Conservation (phyloP, 2,888 invertebrate species). For the Leptura quadrifasciata region DNA sequence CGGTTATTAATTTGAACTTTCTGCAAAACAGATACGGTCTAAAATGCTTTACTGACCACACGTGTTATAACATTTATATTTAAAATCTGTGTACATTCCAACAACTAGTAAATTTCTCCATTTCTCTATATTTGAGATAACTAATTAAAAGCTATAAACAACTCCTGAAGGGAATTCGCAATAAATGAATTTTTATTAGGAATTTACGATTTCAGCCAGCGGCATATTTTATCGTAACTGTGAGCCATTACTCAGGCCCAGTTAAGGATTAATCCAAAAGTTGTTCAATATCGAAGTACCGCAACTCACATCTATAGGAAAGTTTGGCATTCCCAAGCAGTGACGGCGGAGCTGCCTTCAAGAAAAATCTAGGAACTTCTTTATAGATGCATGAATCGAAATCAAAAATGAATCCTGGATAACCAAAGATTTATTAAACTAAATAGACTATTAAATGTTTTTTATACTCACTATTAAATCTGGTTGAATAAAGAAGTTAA, state of each 20-base stretch:
- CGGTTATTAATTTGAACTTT: too few species aligned
- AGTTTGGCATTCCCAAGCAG: conserved; percentile 17
- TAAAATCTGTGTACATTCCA: neutral
- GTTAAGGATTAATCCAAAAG: conserved; percentile 32
- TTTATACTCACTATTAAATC: too few species aligned
- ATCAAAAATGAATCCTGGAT: too few species aligned
- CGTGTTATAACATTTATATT: neutral
- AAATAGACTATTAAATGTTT: too few species aligned
- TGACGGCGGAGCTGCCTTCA: neutral
- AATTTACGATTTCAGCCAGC: conserved; percentile 28
- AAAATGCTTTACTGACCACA: too few species aligned
- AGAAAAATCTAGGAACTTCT: neutral
- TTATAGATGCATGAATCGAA: too few species aligned
- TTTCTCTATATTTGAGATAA: neutral
- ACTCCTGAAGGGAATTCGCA: conserved; percentile 15
- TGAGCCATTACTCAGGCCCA: conserved; percentile 36
- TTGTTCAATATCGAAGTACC: conserved; percentile 36
- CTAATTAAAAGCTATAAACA: conserved; percentile 30
- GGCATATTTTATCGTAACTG: conserved; percentile 37
- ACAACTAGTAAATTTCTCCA: neutral
- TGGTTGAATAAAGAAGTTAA: too few species aligned
- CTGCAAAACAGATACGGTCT: too few species aligned
- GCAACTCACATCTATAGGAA: conserved; percentile 24
- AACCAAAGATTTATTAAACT: too few species aligned
- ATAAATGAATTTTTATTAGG: conserved; percentile 40